A percentile compares a stretch with the other conserved stretches of the same genome.
These are phyloP conservation scores for Ophraella communa DNA, from an alignment of 2,888 invertebrate genomes.

Conservation along the genomic window DNA sequence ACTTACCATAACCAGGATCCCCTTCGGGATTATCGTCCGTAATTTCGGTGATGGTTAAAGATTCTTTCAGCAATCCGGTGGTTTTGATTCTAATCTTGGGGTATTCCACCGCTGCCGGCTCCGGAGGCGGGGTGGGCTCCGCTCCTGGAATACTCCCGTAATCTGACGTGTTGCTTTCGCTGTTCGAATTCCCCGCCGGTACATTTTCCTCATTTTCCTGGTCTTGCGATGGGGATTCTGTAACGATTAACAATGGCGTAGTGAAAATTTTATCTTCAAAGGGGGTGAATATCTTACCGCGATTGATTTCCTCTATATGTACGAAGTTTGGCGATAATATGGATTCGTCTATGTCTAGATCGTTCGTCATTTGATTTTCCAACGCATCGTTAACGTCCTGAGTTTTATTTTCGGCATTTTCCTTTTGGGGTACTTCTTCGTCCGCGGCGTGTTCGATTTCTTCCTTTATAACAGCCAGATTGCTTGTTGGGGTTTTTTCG, in stretches of 20 bases:
- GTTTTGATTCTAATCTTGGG: conserved; percentile 59
- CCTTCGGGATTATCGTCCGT: conserved; percentile 55
- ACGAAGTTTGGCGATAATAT: conserved; percentile 51
- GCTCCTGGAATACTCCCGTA: conserved; percentile 54
- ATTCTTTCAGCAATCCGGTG: conserved; percentile 52
- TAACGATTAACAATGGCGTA: neutral
- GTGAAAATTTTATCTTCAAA: no score
- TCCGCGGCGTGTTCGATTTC: conserved; percentile 25
- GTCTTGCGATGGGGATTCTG: conserved; percentile 23
- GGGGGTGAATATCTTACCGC: conserved; percentile 10
- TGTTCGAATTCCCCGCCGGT: conserved; percentile 27
- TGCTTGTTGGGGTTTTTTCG: conserved; percentile 24
- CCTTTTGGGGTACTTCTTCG: conserved; percentile 9
- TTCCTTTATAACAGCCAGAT: conserved; percentile 39
- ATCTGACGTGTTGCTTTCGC: conserved; percentile 39
- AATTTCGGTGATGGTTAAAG: conserved; percentile 54
- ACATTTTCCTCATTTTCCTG: conserved; percentile 30
- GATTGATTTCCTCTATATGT: conserved; percentile 32
- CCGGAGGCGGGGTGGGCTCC: conserved; percentile 54
- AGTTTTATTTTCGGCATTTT: conserved; percentile 19
- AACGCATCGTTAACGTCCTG: no score
- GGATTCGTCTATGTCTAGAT: conserved; percentile 31
- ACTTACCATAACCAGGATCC: conserved; percentile 45
- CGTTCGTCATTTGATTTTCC: conserved; percentile 4
- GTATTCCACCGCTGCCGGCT: conserved; percentile 52